Conservation (phyloP, 2,797 vertebrate species). For the Pangasius djambal region DNA sequence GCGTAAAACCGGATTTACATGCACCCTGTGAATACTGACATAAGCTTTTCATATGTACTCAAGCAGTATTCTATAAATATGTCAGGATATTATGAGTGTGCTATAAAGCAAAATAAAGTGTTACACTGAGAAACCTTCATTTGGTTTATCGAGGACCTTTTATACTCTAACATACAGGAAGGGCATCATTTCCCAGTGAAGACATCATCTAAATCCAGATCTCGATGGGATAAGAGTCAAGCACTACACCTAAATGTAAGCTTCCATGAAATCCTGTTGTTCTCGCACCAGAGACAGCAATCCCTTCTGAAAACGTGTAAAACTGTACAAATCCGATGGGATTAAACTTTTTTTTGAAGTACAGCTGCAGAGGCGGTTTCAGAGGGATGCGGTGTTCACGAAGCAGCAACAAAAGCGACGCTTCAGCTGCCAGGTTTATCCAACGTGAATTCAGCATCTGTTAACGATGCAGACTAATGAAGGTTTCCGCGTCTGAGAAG, state of each 20-base stretch:
- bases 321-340: slow-evolving; percentile 51
- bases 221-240: slow-evolving; percentile 73
- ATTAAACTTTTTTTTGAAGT: slow-evolving; percentile 53
- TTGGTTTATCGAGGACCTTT: not conserved
- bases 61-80: slow-evolving; percentile 9
- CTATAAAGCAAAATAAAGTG: not conserved
- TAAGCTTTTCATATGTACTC: slow-evolving; percentile 1
- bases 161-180: not conserved
- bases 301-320: slow-evolving; percentile 59
- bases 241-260: slow-evolving; percentile 70
- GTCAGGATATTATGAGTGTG: not conserved
- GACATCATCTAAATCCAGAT: slow-evolving; percentile 70
- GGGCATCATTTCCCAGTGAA: slow-evolving; percentile 55
- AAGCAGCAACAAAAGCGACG: slow-evolving; percentile 57
- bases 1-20: slow-evolving; percentile 6
- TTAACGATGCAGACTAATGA: slow-evolving; percentile 55
- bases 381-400: slow-evolving; percentile 48
- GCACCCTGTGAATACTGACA: not conserved
- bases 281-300: slow-evolving; percentile 61
- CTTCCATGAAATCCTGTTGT: slow-evolving; percentile 70
- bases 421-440: slow-evolving; percentile 62
- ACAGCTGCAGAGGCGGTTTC: slow-evolving; percentile 55
- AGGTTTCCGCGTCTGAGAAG: slow-evolving; percentile 44
- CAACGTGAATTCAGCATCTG: slow-evolving; percentile 67
- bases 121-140: not conserved